Base-by-base conservation (phyloP, 1,140 invertebrate species). In the Tribolium madens region DNA sequence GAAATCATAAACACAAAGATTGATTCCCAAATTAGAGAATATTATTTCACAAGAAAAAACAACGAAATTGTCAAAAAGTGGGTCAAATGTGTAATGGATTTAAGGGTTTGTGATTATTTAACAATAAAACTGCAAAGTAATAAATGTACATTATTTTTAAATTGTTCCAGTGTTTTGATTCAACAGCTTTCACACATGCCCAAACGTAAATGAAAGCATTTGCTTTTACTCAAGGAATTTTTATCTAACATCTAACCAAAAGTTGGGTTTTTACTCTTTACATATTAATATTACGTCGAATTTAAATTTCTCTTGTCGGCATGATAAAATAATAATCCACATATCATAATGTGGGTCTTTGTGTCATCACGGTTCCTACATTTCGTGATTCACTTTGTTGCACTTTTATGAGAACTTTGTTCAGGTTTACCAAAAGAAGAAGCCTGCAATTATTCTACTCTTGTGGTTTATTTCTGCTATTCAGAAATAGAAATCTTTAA, bases 351-450 rank as follows among this genome's bases (percentile, higher is more conserved):
- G 70, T 72, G 70, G 70, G 70, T 72, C 70, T 72, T 26, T 15
- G 50, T 72, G 70, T 52, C 70, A 72, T 72, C 70, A 52, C 50
- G 70, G 47, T 47, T 48, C 47, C 46, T 48, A 72, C 47, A 72
- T 50, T 52, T 72, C 50, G 70, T 72, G 70, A 52, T 48, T 72
- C 21, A 72, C 15, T 64, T 64, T 64, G 26, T 1, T 64, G 21
- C 21, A 13, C n/a, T 42, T 42, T 64, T 64, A 12, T 64, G 57
- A n/a, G 57, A 64, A 64, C 14, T 64, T 33, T 4, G 52, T 26
- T 57, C n/a, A 26, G 4, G 12, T 15, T 50, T 15, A 50, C 15
- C 15, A 50, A 50, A 15, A 12, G 3, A 47, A 47, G 12, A 13
- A 50, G 13, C 14, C 9, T 50, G 3, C 14, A 50, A 50, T 50